Evolutionary conservation across 2,888 invertebrate species (phyloP), one percentile per base, ranked within the genome.

Genomic region (Heliconius sara): DNA sequence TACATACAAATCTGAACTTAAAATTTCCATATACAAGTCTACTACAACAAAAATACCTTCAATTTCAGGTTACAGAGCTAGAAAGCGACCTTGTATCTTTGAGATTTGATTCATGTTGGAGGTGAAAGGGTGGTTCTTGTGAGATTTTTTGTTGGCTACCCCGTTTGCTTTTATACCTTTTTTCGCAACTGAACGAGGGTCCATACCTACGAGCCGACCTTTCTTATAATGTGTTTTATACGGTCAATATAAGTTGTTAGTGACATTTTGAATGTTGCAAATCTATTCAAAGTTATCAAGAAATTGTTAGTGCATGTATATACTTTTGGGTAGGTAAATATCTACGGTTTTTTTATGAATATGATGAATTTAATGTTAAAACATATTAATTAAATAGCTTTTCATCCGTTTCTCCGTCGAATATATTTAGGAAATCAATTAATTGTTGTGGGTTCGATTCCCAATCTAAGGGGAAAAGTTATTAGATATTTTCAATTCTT

Each of bases 91-190:
- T 84, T 86, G 77, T 74, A 73, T 43, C 67, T 76, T 78, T 75
- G 79, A 27, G 6, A 77, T 84, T 87, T 86, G 85, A 87, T 86
- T 86, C 81, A 81, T 83, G 85, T 87, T 85, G 75, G 52, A 22
- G 68, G 76, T 52, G 57, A 73, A 39, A 67, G 76, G 63, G 76
- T 75, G 82, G 84, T 87, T 84, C 88, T 88, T 88, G 89, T 87
- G 86, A 88, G 86, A 88, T 84, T 87, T 85, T 83, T 80, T 52
- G 52, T 52, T 22, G 52, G 83, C 84, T 87, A 87, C 83, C 89
- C 89, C 89, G 91, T 90, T 91, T 87, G 88, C 82, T 81, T 84
- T 84, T 88, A 86, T 88, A 88, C 84, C 89, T 91, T 91, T 92
- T 92, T 90, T 92, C 87, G 86, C 79, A 83, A 85, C 84, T 80